Base-by-base conservation (phyloP, 1,140 invertebrate species). In the Himalopsyche phryganea region DNA sequence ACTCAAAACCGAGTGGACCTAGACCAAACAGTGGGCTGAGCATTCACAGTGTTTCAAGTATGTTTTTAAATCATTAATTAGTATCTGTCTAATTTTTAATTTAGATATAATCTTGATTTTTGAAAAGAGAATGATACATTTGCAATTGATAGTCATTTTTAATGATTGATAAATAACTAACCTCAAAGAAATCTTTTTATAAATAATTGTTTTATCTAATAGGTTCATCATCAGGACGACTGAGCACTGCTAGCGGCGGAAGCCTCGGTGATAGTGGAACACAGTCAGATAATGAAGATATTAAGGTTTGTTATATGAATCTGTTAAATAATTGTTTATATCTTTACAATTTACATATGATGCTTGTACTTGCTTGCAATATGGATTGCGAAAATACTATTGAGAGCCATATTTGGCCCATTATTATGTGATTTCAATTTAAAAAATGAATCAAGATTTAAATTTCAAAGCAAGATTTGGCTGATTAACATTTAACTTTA, bases 251-350 rank as follows among this genome's bases (percentile, higher is more conserved):
- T 0, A 90, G 88, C 66, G 87, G 86, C 1, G 84, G 84, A 15
- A 90, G 88, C 65, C 77, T 90, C 0, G 89, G 86, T 0, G 90
- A 92, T 65, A 91, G 88, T 66, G 89, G 89, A 48, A 89, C 88
- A 0, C 88, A 91, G 69, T 92, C 89, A 0, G 90, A 92, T 68
- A 83, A 85, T 51, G 89, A 92, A 59, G 89, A 90, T 18, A 81
- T 84, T 65, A 83, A 86, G 54, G 85, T 86, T 68, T 77, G 71
- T 58, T 9, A 33, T 36, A 4, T 50, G 10, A 23, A 50, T 6
- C 28, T 38, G 49, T 38, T 14, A 17, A 32, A 50, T n/a, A n/a
- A n/a, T n/a, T n/a, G n/a, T n/a, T n/a, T n/a, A 11, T 32, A 49
- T 28, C 28, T 13, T 20, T 49, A 35, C n/a, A n/a, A n/a, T n/a